Evolutionary conservation across 2,113 vertebrate species (phyloP).

Genomic region (Meleagris gallopavo): DNA sequence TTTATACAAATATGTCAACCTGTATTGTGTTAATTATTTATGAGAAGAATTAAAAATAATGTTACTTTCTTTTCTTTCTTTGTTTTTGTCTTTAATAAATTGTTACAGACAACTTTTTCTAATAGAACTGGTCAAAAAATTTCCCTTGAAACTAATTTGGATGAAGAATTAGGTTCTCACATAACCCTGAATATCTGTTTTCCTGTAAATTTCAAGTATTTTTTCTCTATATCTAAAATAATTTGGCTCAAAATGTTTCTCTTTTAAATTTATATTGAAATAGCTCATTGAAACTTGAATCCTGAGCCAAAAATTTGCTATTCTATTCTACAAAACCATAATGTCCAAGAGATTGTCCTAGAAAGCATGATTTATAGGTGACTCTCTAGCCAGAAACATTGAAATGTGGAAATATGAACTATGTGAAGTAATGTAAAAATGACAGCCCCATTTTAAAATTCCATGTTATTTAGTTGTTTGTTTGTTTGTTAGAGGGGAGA

Average conservation of each 20-base stretch:
- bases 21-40: not conserved
- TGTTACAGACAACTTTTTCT: not conserved
- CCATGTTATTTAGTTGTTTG: not conserved
- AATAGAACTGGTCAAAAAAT: not conserved
- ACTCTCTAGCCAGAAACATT: not conserved
- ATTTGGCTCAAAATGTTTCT: not conserved
- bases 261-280: not conserved
- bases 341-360: not conserved
- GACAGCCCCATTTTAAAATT: not conserved
- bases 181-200: rapidly evolving
- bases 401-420: not conserved
- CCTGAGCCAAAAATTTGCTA: not conserved
- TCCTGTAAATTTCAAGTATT: not conserved
- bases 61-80: not conserved
- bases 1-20: not conserved
- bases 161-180: not conserved
- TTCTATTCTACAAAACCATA: not conserved
- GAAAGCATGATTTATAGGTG: not conserved
- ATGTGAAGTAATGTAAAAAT: not conserved
- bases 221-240: not conserved
- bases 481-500: too few relatives aligned
- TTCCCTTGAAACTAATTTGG: not conserved
- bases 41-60: not conserved
- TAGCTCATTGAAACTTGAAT: not conserved
- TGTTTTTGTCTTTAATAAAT: not conserved